Evolutionary conservation across 2,797 vertebrate species (phyloP).

Genomic region (Semaprochilodus insignis): DNA sequence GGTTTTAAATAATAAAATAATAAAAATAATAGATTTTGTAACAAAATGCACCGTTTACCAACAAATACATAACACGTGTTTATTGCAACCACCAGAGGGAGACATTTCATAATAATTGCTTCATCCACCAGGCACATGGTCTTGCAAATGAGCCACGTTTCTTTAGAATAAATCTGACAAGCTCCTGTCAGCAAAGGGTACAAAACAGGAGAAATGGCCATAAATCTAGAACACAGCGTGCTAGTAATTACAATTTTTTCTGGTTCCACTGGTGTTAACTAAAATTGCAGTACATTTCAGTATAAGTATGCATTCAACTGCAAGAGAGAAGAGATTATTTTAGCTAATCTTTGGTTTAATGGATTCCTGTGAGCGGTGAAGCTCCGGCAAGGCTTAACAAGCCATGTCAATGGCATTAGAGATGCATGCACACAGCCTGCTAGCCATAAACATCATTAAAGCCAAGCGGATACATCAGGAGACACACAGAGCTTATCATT

Average conservation of each 20-base stretch:
- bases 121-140: neutral
- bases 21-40: neutral
- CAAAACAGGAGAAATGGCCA: neutral
- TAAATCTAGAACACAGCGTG: neutral
- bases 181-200: neutral
- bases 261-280: neutral
- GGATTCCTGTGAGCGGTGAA: slow-evolving; percentile 5
- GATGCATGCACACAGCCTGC: slow-evolving; percentile 19
- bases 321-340: slow-evolving; percentile 19
- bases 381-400: neutral
- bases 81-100: slow-evolving; percentile 2
- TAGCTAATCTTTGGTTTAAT: slow-evolving; percentile 4
- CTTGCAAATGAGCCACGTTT: neutral
- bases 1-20: too few species aligned
- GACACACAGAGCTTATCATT: slow-evolving; percentile 11
- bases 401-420: slow-evolving; percentile 4
- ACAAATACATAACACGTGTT: neutral
- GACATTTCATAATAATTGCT: slow-evolving; percentile 12
- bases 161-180: neutral
- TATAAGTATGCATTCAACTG: slow-evolving; percentile 4
- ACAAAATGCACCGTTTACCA: neutral
- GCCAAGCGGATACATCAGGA: neutral
- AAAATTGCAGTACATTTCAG: neutral
- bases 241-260: neutral
- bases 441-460: slow-evolving; percentile 34